These are phyloP conservation scores for Clitarchus hookeri DNA, from an alignment of 2,888 invertebrate genomes.

Conservation along the genomic window DNA sequence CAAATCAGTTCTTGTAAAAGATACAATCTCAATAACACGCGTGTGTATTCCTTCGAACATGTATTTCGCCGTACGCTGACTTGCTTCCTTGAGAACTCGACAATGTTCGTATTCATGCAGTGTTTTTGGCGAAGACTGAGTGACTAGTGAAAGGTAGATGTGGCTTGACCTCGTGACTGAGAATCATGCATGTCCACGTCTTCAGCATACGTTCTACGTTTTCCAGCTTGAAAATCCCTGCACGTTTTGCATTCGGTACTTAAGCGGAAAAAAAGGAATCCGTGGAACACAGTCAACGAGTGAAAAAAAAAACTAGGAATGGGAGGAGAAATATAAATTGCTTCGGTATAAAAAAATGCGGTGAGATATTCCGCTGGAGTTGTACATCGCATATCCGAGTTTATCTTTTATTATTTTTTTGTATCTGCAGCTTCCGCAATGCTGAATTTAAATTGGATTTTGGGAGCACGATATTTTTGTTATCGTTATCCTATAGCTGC, in stretches of 20 bases:
- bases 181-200: neutral
- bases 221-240: neutral
- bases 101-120: no score
- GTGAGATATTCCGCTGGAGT: conserved; percentile 9
- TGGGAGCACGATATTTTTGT: neutral
- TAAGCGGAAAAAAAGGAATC: neutral
- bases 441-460: conserved; percentile 14
- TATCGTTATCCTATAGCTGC: neutral
- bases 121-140: no score
- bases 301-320: neutral
- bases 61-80: no score
- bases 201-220: neutral
- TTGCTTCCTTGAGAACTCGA: no score
- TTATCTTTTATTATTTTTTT: neutral
- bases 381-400: neutral
- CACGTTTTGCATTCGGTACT: neutral
- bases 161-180: no score
- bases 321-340: neutral
- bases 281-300: neutral
- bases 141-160: no score
- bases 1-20: no score
- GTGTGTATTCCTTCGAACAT: no score
- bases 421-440: conserved; percentile 14
- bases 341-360: neutral
- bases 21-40: no score